Evolutionary conservation across 2,888 invertebrate genomes (phyloP), one percentile per base, ranked within the genome.

Genomic region (Thereva unica): DNA sequence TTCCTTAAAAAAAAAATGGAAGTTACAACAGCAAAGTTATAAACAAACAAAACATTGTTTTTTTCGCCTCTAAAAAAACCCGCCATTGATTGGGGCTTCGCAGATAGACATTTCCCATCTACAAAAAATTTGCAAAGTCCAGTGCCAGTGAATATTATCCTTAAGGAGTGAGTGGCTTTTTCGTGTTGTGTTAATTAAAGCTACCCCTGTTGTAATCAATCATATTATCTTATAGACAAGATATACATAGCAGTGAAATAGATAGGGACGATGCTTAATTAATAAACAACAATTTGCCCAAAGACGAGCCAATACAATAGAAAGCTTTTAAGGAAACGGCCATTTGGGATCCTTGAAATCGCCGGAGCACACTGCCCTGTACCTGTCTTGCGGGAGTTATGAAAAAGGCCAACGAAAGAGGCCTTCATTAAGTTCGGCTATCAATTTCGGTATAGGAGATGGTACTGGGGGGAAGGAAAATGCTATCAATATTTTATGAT

Each of bases 401-500:
- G 44, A 12, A 35, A 8, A 44, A 34, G 37, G 9, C 23, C 41
- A 23, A 37, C 56, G 34, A 59, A 59, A 47, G 38, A 59, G 23
- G 59, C 59, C 59, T 49, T 59, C 59, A 59, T 59, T 47, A 59
- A 49, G 49, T 59, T 37, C 37, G 38, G 47, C 45, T 59, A 49
- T 45, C 49, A 59, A 45, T 59, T 59, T 49, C 59, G 47, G 23
- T 23, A 23, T 23, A 23, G 23, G 23, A 23, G 23, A 23, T 23
- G 23, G 23, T 2, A 23, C n/a, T n/a, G 23, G 23, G 23, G 23
- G 1, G 23, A 23, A 38, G 38, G 59, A 47, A 59, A 59, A 12
- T 59, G 47, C 45, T 59, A 59, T 45, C 59, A 59, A 45, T 45
- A 49, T 59, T 59, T 59, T 47, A 59, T 59, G 47, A 59, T 49